Percentiles rank a stretch among this genome's conserved stretches.
Evolutionary conservation across 92 coral and sea anemone genomes (phyloP).

Genomic region (Epizoanthus illoricatus): DNA sequence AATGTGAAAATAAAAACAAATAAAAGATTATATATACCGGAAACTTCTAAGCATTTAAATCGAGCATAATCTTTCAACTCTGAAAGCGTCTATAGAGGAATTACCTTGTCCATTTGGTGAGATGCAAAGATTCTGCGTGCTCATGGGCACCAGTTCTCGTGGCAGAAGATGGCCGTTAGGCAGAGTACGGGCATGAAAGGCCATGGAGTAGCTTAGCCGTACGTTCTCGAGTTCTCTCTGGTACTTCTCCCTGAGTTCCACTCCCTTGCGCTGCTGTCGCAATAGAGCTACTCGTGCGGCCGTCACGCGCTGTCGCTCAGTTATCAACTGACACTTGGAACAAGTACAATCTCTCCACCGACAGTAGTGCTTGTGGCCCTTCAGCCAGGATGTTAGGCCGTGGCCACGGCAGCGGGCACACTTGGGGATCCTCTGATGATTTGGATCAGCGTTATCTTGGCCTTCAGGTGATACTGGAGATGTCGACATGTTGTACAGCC

Average conservation of each 20-base stretch:
- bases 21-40: not conserved
- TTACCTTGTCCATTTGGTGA: constrained; percentile 36
- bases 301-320: constrained; percentile 93
- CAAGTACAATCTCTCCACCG: constrained; percentile 98
- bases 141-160: constrained; percentile 16
- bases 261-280: constrained; percentile 96
- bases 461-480: constrained; percentile 52
- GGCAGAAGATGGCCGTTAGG: constrained; percentile 45
- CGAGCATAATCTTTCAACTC: not conserved
- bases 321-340: constrained; percentile 90
- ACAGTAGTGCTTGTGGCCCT: constrained; percentile 98
- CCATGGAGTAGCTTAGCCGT: constrained; percentile 84
- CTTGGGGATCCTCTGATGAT: constrained; percentile 90
- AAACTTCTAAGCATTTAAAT: constrained; percentile 1
- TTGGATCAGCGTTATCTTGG: constrained; percentile 50
- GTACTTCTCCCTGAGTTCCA: constrained; percentile 74
- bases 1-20: no score
- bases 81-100: not conserved
- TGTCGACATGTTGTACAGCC: constrained; percentile 28
- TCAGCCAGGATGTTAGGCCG: constrained; percentile 97
- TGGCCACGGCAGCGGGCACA: constrained; percentile 99
- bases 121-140: constrained; percentile 16
- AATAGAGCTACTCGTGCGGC: constrained; percentile 98
- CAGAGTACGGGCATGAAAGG: constrained; percentile 63
- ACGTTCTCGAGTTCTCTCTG: constrained; percentile 83